phyloP scores from a whole-genome alignment of 1,140 invertebrate species.

The Hermatobates lingyangjiaoensis region DNA sequence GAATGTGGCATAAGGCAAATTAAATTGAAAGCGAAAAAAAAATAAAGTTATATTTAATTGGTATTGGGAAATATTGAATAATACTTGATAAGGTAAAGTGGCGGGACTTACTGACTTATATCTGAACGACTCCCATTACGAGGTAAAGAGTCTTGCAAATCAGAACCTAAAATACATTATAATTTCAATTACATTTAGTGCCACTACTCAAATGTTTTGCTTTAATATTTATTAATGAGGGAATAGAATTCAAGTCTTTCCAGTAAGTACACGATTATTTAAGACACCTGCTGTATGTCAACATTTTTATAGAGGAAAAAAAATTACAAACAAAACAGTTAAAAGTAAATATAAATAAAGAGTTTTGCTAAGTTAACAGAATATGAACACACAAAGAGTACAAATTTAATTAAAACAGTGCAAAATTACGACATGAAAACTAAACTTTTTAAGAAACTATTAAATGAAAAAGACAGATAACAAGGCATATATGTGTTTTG shows the following conservation, averaged over 20 bases:
- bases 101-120: slow-evolving; percentile 14
- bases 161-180: not conserved
- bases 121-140: slow-evolving; percentile 16
- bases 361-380: too few species aligned
- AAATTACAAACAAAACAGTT: not conserved
- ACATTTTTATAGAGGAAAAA: not conserved
- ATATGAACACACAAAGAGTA: too few species aligned
- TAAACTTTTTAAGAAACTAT: too few species aligned
- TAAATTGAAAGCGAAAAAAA: too few species aligned
- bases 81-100: not conserved
- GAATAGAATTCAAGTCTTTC: not conserved
- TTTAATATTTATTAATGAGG: not conserved
- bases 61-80: too few species aligned
- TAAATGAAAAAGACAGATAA: too few species aligned
- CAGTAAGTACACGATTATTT: not conserved
- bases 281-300: not conserved
- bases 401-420: too few species aligned
- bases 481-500: too few species aligned
- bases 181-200: not conserved
- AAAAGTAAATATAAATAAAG: not conserved
- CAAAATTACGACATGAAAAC: too few species aligned
- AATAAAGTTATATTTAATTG: too few species aligned
- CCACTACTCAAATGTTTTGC: not conserved
- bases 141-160: slow-evolving; percentile 12
- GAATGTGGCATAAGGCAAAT: too few species aligned